Percentiles rank a stretch among this genome's conserved stretches.
Conservation (phyloP, 2,113 vertebrate genomes). For the Oxyruncus cristatus region DNA sequence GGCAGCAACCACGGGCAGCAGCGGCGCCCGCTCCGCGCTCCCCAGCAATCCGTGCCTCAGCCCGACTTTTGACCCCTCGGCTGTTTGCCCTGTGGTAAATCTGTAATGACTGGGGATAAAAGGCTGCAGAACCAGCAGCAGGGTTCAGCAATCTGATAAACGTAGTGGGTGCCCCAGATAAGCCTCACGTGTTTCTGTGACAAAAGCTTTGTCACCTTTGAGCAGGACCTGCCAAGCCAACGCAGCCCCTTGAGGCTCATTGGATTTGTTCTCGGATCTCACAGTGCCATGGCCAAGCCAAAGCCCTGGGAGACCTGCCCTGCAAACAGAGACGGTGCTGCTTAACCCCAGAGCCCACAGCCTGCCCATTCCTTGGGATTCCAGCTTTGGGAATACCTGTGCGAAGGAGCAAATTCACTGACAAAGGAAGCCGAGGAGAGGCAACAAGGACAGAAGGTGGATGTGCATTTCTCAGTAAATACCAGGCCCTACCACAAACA, state of each 20-base stretch:
- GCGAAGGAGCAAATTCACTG: rapidly evolving
- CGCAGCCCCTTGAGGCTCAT: rapidly evolving
- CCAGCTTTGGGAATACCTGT: not conserved
- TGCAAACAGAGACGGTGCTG: not conserved
- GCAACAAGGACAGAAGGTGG: not conserved
- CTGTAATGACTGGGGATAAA: not conserved
- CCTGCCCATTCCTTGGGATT: not conserved
- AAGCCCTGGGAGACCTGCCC: not conserved
- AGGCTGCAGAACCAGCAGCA: not conserved
- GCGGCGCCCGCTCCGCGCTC: rapidly evolving
- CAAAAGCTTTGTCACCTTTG: not conserved
- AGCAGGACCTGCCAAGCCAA: rapidly evolving
- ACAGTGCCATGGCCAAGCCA: rapidly evolving
- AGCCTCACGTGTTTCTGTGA: rapidly evolving
- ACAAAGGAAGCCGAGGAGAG: not conserved
- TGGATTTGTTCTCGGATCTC: rapidly evolving
- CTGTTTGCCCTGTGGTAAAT: not conserved
- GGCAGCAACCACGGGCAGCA: rapidly evolving
- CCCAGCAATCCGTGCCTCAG: not conserved
- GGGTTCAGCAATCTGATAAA: not conserved
- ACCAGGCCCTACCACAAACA: not conserved
- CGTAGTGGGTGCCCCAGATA: not conserved
- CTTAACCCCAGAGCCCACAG: too few species aligned
- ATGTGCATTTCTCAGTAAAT: not conserved
- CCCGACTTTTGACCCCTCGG: rapidly evolving